Evolutionary conservation across 2,797 vertebrate species (phyloP), one percentile per base, ranked within the genome.

Genomic region (Eulemur coronatus): DNA sequence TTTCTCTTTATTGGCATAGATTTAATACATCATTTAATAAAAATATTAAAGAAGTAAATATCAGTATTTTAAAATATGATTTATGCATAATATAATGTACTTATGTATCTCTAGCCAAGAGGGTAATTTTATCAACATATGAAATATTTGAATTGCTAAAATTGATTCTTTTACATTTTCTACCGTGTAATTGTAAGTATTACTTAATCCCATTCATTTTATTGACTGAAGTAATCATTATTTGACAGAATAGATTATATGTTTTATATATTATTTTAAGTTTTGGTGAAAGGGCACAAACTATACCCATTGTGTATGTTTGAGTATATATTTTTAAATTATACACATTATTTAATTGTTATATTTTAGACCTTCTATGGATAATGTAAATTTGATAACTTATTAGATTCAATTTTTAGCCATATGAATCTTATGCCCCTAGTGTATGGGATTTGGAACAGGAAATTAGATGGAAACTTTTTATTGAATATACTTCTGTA

Each of bases 101-200:
- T 82, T 96, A 50, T 46, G 0, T 73, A 52, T 96, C 12, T 96
- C 22, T 89, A 91, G 35, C 30, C 94, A 89, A 94, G 28, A 94
- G 35, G 22, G 2, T 84, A 69, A 88, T 94, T 94, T 93, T 93
- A 89, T 70, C 33, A 93, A 11, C 95, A 85, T 94, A 59, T 82
- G 20, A 92, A 93, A 88, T 88, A 92, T 50, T 94, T 89, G 55
- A 95, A 24, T 88, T 88, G 41, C 15, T 75, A 12, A 93, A 43
- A 76, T 43, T 93, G 55, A 7, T 80, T 89, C 73, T 80, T 86
- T 95, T 95, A 17, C 26, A 89, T 93, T 93, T 97, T 96, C 79
- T 94, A 33, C 50, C 93, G 15, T 88, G 12, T 96, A 94, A 79
- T 89, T 81, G n/a, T 96, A 93, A 92, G 75, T 97, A 89, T 95